Percentiles rank a stretch among this genome's conserved stretches.
These are phyloP conservation scores for Cephus cinctus DNA, from an alignment of 1,140 invertebrate species.

Conservation along the genomic window DNA sequence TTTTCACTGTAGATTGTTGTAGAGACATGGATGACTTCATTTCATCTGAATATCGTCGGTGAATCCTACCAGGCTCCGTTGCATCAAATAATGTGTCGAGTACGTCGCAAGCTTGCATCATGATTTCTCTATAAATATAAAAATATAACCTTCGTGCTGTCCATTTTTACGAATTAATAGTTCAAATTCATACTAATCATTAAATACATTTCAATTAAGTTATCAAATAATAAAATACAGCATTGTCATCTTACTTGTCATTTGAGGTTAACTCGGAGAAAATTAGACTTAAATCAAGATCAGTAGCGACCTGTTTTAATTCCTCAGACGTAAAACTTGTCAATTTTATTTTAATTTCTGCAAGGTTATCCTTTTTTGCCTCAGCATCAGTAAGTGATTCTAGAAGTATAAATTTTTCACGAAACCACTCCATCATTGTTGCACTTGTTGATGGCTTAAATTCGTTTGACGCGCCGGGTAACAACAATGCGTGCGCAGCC, in stretches of 20 bases:
- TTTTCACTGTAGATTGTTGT: slow-evolving; percentile 37
- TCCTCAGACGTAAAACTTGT: slow-evolving; percentile 25
- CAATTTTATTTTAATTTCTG: slow-evolving; percentile 44
- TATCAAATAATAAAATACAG: slow-evolving; percentile 3
- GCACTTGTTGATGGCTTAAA: too few species aligned
- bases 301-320: slow-evolving; percentile 26
- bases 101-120: slow-evolving; percentile 51
- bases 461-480: too few species aligned
- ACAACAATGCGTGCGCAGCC: too few species aligned
- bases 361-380: slow-evolving; percentile 30
- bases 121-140: slow-evolving; percentile 44
- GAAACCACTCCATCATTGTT: slow-evolving; percentile 10
- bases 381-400: slow-evolving; percentile 26
- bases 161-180: not conserved
- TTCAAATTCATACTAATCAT: slow-evolving; percentile 1
- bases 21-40: slow-evolving; percentile 49
- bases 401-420: slow-evolving; percentile 28
- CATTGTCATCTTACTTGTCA: slow-evolving; percentile 41
- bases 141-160: slow-evolving; percentile 8
- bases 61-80: slow-evolving; percentile 43
- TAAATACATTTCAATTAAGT: slow-evolving; percentile 4
- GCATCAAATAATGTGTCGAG: slow-evolving; percentile 42
- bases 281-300: slow-evolving; percentile 33
- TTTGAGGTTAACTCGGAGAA: slow-evolving; percentile 45
- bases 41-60: slow-evolving; percentile 45